Evolutionary conservation across 37 sponge, comb jelly and placozoan genomes (phyloP), one percentile per base, ranked within the genome.

Genomic region (Bolinopsis microptera): DNA sequence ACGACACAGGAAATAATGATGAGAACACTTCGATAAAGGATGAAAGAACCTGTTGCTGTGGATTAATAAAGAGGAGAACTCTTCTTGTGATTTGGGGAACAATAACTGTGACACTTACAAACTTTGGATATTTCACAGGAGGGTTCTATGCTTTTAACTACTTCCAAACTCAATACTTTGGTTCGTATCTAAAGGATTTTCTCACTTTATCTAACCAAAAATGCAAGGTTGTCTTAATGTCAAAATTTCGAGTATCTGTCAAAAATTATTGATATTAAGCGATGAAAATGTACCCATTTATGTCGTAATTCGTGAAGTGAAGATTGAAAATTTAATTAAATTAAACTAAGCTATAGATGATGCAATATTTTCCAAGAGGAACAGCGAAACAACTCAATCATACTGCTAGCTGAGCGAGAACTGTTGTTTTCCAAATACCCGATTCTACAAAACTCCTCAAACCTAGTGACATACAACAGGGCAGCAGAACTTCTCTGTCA

Each of bases 51-150:
- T 77, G 33, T 18, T 77, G 80, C 80, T 77, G 80, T 1, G 80
- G 80, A 3, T 16, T 77, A 1, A 36, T 77, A 16, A 77, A 77
- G 35, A 77, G 33, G 80, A 77, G 32, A 34, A 77, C 80, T 3
- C 35, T 77, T 27, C 27, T 77, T 36, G 41, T 86, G 40, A 86
- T 40, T 30, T 86, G 90, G 90, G 90, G 61, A 13, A 86, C 90
- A 0, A 40, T 86, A 13, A 0, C 36, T 16, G 35, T 86, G 0
- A 41, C 90, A 0, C 27, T 86, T 24, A 34, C 36, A 28, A 86
- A 86, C 90, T 86, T 86, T 86, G 90, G 90, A 3, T 86, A 86
- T 40, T 86, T 86, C 36, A 27, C 90, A 28, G 90, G 90, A 39
- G 90, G 90, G 2, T 40, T 24, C 61, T 86, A 86, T 40, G 90